Evolutionary conservation across 2,888 invertebrate species (phyloP).

Genomic region (Sipha maydis): DNA sequence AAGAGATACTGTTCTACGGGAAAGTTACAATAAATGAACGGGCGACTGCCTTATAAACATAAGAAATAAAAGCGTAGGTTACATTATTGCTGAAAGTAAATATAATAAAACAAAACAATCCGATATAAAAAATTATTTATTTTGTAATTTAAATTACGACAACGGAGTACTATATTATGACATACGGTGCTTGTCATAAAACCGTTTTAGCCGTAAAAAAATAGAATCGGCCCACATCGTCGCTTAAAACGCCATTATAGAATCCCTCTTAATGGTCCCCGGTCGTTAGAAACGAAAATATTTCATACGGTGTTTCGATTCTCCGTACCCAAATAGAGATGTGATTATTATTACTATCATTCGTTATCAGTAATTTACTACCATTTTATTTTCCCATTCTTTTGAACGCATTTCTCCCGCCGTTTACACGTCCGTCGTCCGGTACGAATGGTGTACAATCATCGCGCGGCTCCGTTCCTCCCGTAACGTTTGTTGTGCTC

Average conservation of each 20-base stretch:
- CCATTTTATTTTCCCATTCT: background rate
- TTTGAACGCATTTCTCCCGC: slow-evolving; percentile 52
- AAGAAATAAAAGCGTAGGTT: too few species aligned
- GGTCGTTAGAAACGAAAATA: slow-evolving; percentile 41
- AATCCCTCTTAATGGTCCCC: slow-evolving; percentile 22
- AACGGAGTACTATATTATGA: background rate
- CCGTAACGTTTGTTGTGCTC: background rate
- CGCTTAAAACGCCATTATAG: slow-evolving; percentile 39
- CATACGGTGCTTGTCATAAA: slow-evolving; percentile 26
- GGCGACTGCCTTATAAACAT: too few species aligned
- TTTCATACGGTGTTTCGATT: slow-evolving; percentile 16
- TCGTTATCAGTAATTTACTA: slow-evolving; percentile 53
- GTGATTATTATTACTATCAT: background rate
- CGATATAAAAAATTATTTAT: too few species aligned
- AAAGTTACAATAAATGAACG: too few species aligned
- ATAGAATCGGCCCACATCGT: background rate
- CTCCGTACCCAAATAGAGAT: background rate
- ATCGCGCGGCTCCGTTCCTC: background rate
- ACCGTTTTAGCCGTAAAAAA: slow-evolving; percentile 23
- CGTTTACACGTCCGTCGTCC: slow-evolving; percentile 34
- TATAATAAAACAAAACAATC: too few species aligned
- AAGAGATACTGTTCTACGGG: too few species aligned
- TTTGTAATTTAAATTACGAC: slow-evolving; percentile 55
- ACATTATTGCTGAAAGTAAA: too few species aligned
- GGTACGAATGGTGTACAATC: slow-evolving; percentile 28